A percentile compares a stretch with the other conserved stretches of the same genome.
These are phyloP conservation scores for Mimas tiliae DNA, from an alignment of 2,888 invertebrate species.

Conservation along the genomic window DNA sequence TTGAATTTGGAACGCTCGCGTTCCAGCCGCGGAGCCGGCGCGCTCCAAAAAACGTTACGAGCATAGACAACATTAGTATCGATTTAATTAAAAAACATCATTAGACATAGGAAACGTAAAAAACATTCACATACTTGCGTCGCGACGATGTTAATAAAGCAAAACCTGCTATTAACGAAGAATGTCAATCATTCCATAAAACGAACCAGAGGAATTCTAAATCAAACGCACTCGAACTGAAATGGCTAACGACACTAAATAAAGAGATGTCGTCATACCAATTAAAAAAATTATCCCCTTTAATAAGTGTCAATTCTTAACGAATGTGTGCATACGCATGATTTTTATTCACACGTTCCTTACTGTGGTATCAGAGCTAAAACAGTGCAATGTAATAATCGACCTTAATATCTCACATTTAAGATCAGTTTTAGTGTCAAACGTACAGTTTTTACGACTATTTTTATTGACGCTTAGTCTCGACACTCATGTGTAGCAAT, in stretches of 20 bases:
- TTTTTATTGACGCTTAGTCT: conserved; percentile 83
- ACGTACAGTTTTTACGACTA: conserved; percentile 70
- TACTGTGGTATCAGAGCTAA: conserved; percentile 56
- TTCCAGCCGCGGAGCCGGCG: conserved; percentile 44
- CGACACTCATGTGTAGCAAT: conserved; percentile 75
- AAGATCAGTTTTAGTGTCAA: conserved; percentile 55
- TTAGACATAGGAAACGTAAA: conserved; percentile 33
- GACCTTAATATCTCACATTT: conserved; percentile 46
- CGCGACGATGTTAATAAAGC: conserved; percentile 43
- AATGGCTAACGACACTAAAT: conserved; percentile 71
- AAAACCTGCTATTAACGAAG: conserved; percentile 36
- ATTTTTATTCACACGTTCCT: conserved; percentile 83
- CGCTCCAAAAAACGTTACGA: conserved; percentile 43
- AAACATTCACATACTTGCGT: conserved; percentile 27
- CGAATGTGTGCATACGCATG: conserved; percentile 83
- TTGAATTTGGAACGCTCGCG: conserved; percentile 79
- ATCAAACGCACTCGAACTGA: conserved; percentile 70
- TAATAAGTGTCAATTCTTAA: conserved; percentile 85
- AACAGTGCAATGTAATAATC: conserved; percentile 39
- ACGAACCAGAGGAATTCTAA: conserved; percentile 66
- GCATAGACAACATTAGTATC: conserved; percentile 56
- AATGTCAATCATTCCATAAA: conserved; percentile 47
- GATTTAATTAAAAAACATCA: conserved; percentile 46
- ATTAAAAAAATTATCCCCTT: conserved; percentile 83
- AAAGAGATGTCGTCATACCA: conserved; percentile 82